These are phyloP conservation scores for Orthonevra nobilis DNA, from an alignment of 2,888 invertebrate species.

Conservation along the genomic window DNA sequence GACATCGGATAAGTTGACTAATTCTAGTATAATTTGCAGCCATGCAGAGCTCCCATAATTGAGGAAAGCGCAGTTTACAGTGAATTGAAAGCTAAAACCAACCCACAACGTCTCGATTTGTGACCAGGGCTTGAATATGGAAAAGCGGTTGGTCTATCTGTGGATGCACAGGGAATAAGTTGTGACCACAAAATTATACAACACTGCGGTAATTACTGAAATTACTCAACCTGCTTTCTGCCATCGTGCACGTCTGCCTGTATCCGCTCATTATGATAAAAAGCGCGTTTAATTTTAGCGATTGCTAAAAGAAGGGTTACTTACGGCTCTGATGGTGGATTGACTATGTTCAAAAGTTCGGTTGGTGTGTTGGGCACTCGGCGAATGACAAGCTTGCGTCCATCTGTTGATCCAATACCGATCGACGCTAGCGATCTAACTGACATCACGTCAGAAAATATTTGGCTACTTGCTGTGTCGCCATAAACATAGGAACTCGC, in stretches of 20 bases:
- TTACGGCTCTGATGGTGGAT: slow-evolving; percentile 88
- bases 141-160: no score
- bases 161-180: slow-evolving; percentile 12
- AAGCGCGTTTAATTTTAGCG: no score
- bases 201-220: slow-evolving; percentile 50
- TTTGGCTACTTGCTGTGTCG: slow-evolving; percentile 82
- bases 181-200: slow-evolving; percentile 31
- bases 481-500: slow-evolving; percentile 82
- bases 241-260: slow-evolving; percentile 11
- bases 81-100: slow-evolving; percentile 20
- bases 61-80: slow-evolving; percentile 24
- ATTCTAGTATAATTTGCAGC: slow-evolving; percentile 31
- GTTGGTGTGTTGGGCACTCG: slow-evolving; percentile 92
- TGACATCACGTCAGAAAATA: slow-evolving; percentile 85
- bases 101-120: slow-evolving; percentile 9
- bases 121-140: slow-evolving; percentile 11
- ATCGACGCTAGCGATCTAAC: slow-evolving; percentile 90
- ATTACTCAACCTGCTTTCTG: slow-evolving; percentile 24
- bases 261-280: slow-evolving; percentile 6
- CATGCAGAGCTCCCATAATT: slow-evolving; percentile 25
- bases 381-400: slow-evolving; percentile 90
- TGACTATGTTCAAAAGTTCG: slow-evolving; percentile 91
- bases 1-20: slow-evolving; percentile 13
- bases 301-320: no score
- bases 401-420: slow-evolving; percentile 94